Conservation (phyloP, 2,888 invertebrate genomes). For the Altica lythri region DNA sequence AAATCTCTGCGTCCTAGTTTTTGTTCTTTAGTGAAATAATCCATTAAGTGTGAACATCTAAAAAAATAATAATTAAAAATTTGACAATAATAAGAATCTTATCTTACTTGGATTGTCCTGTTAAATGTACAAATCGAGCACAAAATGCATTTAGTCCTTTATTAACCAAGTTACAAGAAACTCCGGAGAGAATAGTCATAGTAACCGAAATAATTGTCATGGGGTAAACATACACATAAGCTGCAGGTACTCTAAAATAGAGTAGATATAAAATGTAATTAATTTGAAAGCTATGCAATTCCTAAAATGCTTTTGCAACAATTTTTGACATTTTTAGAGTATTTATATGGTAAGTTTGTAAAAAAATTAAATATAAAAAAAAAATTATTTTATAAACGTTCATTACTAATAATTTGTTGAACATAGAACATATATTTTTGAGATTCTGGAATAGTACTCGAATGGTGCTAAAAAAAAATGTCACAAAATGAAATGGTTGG, state of each 20-base stretch:
- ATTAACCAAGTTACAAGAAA: slow-evolving; percentile 26
- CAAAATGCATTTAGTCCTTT: slow-evolving; percentile 44
- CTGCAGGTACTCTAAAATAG: slow-evolving; percentile 42
- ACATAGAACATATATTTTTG: too few species aligned
- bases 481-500: too few species aligned
- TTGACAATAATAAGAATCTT: neutral
- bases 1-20: slow-evolving; percentile 19
- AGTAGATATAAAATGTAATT: too few species aligned
- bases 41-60: slow-evolving; percentile 42
- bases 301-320: too few species aligned
- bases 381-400: too few species aligned
- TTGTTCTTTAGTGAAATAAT: slow-evolving; percentile 44
- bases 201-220: slow-evolving; percentile 35
- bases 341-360: too few species aligned
- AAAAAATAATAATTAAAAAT: neutral
- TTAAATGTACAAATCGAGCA: slow-evolving; percentile 39
- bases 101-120: slow-evolving; percentile 40
- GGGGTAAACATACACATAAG: slow-evolving; percentile 47
- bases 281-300: too few species aligned
- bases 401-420: too few species aligned
- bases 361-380: too few species aligned
- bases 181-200: slow-evolving; percentile 34
- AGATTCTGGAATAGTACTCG: too few species aligned
- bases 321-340: too few species aligned
- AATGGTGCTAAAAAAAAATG: too few species aligned